Evolutionary conservation across 92 coral and sea anemone genomes (phyloP), one percentile per base, ranked within the genome.

Genomic region (Bergia puertoricense): DNA sequence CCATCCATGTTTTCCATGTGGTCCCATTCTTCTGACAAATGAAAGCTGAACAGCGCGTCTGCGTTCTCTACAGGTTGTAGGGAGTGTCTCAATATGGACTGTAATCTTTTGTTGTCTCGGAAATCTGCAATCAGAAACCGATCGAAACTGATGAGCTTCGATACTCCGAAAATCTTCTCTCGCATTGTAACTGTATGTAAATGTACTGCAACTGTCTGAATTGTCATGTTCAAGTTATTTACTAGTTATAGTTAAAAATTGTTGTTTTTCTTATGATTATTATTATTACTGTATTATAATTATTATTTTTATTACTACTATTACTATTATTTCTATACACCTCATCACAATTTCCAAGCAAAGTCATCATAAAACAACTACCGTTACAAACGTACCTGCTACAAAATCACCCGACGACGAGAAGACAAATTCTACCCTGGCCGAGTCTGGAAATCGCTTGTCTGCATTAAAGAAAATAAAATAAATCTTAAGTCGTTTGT

Each of bases 341-440:
- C 3, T 57, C 66, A 46, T 4, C 7, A 18, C 20, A 37, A 39
- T 9, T 4, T 2, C 4, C 20, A 73, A 37, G 41, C 18, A 2
- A 1, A 30, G 51, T 4, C 71, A 85, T 30, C n/a, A 74, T 30
- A 42, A 51, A 78, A 11, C n/a, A 62, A 8, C 10, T 6, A 2
- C 8, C 23, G 4, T 4, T 6, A 6, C 40, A 8, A 40, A 66
- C 89, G 50, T 83, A 94, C 99, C 99, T 92, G 96, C 88, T 38
- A 91, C 97, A 75, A 92, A 91, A 78, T 92, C 93, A 40, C 96
- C 96, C 41, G 94, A 93, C 8, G 96, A 91, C 39, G 99, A 92
- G 79, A 97, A 95, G 74, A 97, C 93, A 81, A 97, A 97, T 87
- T 97, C 99, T 42, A 95, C 99, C 78, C 93, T 94, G 67, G 95